A percentile compares a stretch with the other conserved stretches of the same genome.
These are phyloP conservation scores for Atethmia centrago DNA, from an alignment of 2,888 invertebrate genomes.

Conservation along the genomic window DNA sequence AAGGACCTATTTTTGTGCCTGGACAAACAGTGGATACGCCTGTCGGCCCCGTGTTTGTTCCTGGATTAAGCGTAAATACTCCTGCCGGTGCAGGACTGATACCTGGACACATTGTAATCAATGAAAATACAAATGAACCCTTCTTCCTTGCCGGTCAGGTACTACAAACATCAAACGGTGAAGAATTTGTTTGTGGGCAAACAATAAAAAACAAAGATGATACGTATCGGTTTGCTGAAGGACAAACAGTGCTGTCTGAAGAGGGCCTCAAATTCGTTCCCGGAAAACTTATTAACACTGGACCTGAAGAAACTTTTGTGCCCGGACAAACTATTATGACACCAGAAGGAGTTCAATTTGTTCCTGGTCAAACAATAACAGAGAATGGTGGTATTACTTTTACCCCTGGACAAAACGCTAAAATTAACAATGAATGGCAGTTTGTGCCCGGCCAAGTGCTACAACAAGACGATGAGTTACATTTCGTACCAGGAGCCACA, in stretches of 20 bases:
- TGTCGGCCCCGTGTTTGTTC: constrained; percentile 92
- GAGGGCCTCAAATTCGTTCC: constrained; percentile 92
- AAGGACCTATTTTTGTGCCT: constrained; percentile 93
- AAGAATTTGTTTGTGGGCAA: constrained; percentile 92
- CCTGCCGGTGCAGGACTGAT: constrained; percentile 92
- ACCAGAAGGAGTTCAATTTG: constrained; percentile 91
- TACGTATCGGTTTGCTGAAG: constrained; percentile 90
- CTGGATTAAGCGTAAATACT: constrained; percentile 93
- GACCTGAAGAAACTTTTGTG: constrained; percentile 89
- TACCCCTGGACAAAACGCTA: constrained; percentile 92
- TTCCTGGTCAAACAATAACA: constrained; percentile 92
- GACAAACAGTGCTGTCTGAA: constrained; percentile 91
- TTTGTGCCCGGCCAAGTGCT: constrained; percentile 92
- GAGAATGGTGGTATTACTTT: constrained; percentile 89
- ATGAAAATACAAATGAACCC: constrained; percentile 90
- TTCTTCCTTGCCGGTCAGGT: constrained; percentile 94
- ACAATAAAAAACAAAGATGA: constrained; percentile 91
- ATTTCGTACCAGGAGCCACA: constrained; percentile 92
- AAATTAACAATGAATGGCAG: constrained; percentile 90
- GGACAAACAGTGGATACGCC: constrained; percentile 94
- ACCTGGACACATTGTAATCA: constrained; percentile 93
- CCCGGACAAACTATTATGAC: constrained; percentile 92
- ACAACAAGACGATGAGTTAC: constrained; percentile 89
- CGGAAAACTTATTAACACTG: constrained; percentile 89
- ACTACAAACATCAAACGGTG: constrained; percentile 89